Base-by-base conservation (phyloP, 2,113 vertebrate genomes). In the Heteronetta atricapilla region DNA sequence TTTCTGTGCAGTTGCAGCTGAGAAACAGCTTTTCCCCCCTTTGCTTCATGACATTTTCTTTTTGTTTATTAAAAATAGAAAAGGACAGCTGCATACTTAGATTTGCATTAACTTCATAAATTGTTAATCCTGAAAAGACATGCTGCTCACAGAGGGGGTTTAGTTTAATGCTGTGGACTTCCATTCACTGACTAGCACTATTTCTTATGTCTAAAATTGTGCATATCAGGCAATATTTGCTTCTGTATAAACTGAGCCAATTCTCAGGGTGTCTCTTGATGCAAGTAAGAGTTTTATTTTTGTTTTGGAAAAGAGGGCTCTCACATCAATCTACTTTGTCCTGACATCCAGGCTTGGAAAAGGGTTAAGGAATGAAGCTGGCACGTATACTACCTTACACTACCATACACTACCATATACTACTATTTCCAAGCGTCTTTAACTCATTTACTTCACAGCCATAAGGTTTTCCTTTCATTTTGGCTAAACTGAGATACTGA, bases 31-130 rank as follows among this genome's bases (percentile, higher is more conserved):
- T 93, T 89, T 88, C 8, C 22, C 31, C 31, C 26, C 31, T 88
- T 82, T 92, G 36, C 48, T 78, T 80, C 29, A 66, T 95, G 89
- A 88, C 85, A 84, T 94, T 95, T 90, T 91, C 73, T 72, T 92
- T 93, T 91, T 85, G 33, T 66, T 86, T 94, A 90, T 94, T 92
- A 95, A 97, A 96, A 95, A 96, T 95, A 90, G 91, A 96, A 94
- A 82, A 85, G 69, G 92, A 94, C 79, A 95, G 82, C 87, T 95
- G 89, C 89, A 94, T 94, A 82, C 73, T 92, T 93, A 89, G 79
- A 94, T 88, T 75, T 96, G 72, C 90, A 92, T 95, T 94, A 93
- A 63, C 70, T 93, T 93, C 92, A 95, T 96, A 84, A 92, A 96
- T 93, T 95, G 76, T 94, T 95, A 94, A 95, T 96, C 66, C 70